Evolutionary conservation across 1,140 invertebrate genomes (phyloP).

Genomic region (Aleiodes sp.): DNA sequence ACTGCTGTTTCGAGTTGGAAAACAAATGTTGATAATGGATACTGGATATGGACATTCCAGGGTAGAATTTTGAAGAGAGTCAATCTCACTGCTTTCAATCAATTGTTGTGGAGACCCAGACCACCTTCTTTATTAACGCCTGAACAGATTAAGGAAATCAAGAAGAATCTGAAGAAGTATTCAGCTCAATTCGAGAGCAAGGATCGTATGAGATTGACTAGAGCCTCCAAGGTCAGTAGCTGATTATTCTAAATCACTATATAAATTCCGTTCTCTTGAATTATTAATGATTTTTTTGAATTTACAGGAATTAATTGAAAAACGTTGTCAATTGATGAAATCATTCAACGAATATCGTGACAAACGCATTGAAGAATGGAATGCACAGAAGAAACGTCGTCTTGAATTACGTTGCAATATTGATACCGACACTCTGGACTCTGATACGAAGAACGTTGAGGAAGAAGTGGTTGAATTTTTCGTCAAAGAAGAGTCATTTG

Average conservation of each 20-base stretch:
- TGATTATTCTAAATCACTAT: background rate
- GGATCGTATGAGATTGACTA: conserved; percentile 90
- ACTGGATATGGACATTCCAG: conserved; percentile 99
- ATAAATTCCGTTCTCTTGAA: too few species aligned
- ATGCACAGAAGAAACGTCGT: conserved; percentile 78
- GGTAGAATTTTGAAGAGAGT: conserved; percentile 84
- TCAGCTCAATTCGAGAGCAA: conserved; percentile 95
- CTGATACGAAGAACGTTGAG: conserved; percentile 86
- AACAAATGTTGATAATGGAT: conserved; percentile 95
- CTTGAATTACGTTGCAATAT: conserved; percentile 87
- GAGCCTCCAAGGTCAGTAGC: conserved; percentile 88
- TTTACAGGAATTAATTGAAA: conserved; percentile 89
- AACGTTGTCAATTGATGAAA: conserved; percentile 88
- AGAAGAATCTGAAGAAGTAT: conserved; percentile 98
- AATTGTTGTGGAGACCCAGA: conserved; percentile 95
- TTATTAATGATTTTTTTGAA: conserved; percentile 14
- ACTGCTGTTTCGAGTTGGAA: conserved; percentile 96
- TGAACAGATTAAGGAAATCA: conserved; percentile 91
- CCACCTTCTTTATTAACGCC: conserved; percentile 85
- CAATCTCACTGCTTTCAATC: conserved; percentile 91
- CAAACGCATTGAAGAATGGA: conserved; percentile 79
- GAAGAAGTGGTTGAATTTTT: conserved; percentile 98
- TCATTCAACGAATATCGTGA: conserved; percentile 86
- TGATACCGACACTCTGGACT: conserved; percentile 90
- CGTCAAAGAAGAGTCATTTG: conserved; percentile 92